phyloP scores from a whole-genome alignment of 2,888 invertebrate genomes.

The Xanthia togata region DNA sequence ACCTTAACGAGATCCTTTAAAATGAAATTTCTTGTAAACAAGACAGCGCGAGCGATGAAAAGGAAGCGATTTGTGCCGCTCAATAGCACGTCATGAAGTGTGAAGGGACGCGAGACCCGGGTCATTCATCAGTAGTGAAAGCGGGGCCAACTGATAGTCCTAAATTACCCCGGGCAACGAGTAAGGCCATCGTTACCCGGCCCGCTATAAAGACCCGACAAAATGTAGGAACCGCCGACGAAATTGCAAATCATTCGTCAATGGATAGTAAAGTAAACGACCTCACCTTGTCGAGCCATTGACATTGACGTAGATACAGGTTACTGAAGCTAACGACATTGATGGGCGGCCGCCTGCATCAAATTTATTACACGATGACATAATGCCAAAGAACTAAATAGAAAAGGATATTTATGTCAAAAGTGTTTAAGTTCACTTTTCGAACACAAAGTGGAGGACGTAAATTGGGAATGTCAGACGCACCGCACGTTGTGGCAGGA shows the following conservation, averaged over 20 bases:
- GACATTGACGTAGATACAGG: slow-evolving; percentile 77
- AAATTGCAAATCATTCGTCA: slow-evolving; percentile 82
- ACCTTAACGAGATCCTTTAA: slow-evolving; percentile 80
- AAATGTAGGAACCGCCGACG: slow-evolving; percentile 69
- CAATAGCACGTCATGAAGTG: slow-evolving; percentile 78
- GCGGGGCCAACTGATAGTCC: slow-evolving; percentile 81
- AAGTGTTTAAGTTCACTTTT: slow-evolving; percentile 44
- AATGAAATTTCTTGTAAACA: slow-evolving; percentile 81
- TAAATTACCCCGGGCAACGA: slow-evolving; percentile 81
- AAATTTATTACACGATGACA: slow-evolving; percentile 61
- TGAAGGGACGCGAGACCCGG: slow-evolving; percentile 77
- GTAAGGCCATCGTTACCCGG: slow-evolving; percentile 75
- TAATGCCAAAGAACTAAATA: slow-evolving; percentile 59
- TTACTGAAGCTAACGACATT: slow-evolving; percentile 70
- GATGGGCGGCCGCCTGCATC: slow-evolving; percentile 65
- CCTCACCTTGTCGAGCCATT: slow-evolving; percentile 75
- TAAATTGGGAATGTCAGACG: slow-evolving; percentile 65
- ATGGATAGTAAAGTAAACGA: slow-evolving; percentile 77
- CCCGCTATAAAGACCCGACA: slow-evolving; percentile 69
- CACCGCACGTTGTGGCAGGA: slow-evolving; percentile 70
- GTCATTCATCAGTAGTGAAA: slow-evolving; percentile 87
- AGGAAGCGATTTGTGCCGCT: slow-evolving; percentile 83
- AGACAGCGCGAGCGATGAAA: slow-evolving; percentile 82
- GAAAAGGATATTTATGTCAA: slow-evolving; percentile 48
- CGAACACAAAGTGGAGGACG: slow-evolving; percentile 37